These are phyloP conservation scores for Enteromius argenteus DNA, from an alignment of 2,797 vertebrate genomes.

Conservation along the genomic window DNA sequence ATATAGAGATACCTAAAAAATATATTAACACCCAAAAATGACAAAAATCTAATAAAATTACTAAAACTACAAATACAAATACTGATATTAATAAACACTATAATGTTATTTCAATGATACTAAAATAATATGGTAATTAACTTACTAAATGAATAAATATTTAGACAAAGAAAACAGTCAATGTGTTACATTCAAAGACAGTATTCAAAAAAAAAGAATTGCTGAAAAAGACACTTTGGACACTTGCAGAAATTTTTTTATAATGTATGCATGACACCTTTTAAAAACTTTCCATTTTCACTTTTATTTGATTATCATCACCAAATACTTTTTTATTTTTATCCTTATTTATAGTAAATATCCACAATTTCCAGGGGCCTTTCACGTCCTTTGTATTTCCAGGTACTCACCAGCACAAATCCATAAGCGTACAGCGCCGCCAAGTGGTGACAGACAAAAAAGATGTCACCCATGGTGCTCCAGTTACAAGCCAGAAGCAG, in stretches of 20 bases:
- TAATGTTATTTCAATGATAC: neutral
- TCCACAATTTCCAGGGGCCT: neutral
- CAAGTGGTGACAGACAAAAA: conserved; percentile 86
- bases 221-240: neutral
- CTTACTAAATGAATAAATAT: neutral
- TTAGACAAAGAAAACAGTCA: neutral
- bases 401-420: conserved; percentile 83
- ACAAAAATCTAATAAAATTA: neutral
- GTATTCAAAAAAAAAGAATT: neutral
- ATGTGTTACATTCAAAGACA: neutral
- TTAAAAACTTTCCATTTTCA: neutral
- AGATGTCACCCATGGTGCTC: conserved; percentile 84
- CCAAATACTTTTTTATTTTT: neutral
- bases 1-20: neutral
- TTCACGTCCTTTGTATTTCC: neutral
- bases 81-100: neutral
- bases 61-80: neutral
- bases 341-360: neutral
- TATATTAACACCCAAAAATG: neutral
- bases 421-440: conserved; percentile 88
- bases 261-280: neutral
- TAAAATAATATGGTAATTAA: neutral
- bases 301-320: neutral
- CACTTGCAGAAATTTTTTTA: neutral
- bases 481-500: conserved; percentile 82